Base-by-base conservation (phyloP, 2,888 invertebrate species). In the Amblyjoppa fuscipennis region DNA sequence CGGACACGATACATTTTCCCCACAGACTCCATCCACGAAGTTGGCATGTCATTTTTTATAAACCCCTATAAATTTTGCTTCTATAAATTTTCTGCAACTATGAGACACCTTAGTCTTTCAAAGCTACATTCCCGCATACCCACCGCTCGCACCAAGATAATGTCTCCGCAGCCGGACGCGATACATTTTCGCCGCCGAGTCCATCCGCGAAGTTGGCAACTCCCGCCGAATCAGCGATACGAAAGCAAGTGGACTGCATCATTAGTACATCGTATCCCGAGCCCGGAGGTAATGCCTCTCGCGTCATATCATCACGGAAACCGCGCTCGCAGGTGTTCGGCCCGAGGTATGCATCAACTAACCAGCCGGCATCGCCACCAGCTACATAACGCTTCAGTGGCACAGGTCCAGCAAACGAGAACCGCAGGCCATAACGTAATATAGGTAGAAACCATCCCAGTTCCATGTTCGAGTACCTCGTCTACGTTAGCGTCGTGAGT, bases 271-370 rank as follows among this genome's bases (percentile, higher is more conserved):
- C 56, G 45, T 49, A 51, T 25, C 20, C 64, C 38, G 45, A 49
- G 74, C 34, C 45, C 68, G 28, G 68, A 61, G 13, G 25, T 38
- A 49, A 59, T 34, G 45, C 51, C 28, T 83, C 73, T 68, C 25
- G 68, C 73, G 66, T 59, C 83, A 59, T 59, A 78, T 83, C 68
- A 73, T 83, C 69, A 79, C 79, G 69, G 61, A 41, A 83, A 79
- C 70, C 83, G 74, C 74, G 75, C 74, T n/a, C 74, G 75, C 83
- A 79, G 74, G 64, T 83, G 78, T 79, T 75, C 51, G 31, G 49
- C 45, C 38, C 20, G 66, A 64, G 69, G 74, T 66, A 79, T 71
- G 70, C 59, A 71, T 70, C 49, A 16, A 76, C 66, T 51, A 73
- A 51, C 16, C 25, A 25, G 49, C 45, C 45, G 28, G 78, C 59